These are phyloP conservation scores for Oostethus manadensis DNA, from an alignment of 2,113 vertebrate genomes.

Conservation along the genomic window DNA sequence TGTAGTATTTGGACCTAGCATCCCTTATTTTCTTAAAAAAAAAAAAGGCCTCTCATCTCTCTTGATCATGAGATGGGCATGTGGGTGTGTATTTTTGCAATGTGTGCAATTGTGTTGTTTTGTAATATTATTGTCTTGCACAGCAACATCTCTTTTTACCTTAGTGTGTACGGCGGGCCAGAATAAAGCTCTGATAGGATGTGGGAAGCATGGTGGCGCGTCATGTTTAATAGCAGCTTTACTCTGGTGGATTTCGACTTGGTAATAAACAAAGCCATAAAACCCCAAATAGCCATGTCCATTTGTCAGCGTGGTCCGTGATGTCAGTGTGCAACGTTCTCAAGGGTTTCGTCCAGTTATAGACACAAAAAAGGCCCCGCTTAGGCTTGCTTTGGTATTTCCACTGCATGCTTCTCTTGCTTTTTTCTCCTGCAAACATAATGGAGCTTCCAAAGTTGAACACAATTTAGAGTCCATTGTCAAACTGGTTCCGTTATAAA, in stretches of 20 bases:
- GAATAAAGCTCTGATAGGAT: constrained; percentile 32
- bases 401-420: not conserved
- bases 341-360: not conserved
- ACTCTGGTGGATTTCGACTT: constrained; percentile 41
- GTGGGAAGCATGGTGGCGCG: constrained; percentile 17
- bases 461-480: no score
- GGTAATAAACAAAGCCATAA: constrained; percentile 68
- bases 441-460: no score
- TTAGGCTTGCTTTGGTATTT: not conserved
- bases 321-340: not conserved
- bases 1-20: constrained; percentile 24
- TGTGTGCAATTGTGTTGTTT: constrained; percentile 41
- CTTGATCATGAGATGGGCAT: constrained; percentile 29
- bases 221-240: constrained; percentile 45
- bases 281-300: constrained; percentile 25
- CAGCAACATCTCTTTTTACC: constrained; percentile 44
- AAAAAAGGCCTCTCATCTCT: constrained; percentile 38
- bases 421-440: no score
- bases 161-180: constrained; percentile 23
- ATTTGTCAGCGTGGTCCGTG: not conserved
- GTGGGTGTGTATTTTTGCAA: constrained; percentile 54
- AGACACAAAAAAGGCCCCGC: not conserved
- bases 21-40: constrained; percentile 28
- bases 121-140: constrained; percentile 47
- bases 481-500: no score